Evolutionary conservation across 2,113 vertebrate genomes (phyloP).

Genomic region (Procavia capensis): DNA sequence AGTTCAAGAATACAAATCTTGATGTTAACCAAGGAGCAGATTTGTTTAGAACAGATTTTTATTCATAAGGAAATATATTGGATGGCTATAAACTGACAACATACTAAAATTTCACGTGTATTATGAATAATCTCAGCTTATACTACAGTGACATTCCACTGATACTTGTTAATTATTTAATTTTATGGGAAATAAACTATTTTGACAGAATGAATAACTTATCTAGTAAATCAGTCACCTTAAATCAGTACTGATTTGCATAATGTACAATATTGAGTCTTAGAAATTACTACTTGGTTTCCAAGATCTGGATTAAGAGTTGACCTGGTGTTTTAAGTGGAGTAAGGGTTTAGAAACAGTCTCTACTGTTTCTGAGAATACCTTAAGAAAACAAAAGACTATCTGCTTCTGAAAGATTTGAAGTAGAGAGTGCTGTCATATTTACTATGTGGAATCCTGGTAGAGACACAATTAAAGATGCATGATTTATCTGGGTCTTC

Average conservation of each 20-base stretch:
- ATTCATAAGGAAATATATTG: not conserved
- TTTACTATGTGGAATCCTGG: slow-evolving; percentile 7
- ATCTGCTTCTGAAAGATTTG: not conserved
- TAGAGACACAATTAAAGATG: not conserved
- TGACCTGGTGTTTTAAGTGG: not conserved
- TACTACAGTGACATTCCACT: not conserved
- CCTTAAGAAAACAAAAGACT: not conserved
- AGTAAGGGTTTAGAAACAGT: slow-evolving; percentile 1
- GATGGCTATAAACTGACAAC: not conserved
- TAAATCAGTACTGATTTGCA: not conserved
- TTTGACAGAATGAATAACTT: slow-evolving; percentile 41
- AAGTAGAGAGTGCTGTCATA: not conserved
- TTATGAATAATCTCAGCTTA: not conserved
- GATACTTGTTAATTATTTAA: not conserved
- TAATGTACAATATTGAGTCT: not conserved
- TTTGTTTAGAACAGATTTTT: slow-evolving; percentile 55
- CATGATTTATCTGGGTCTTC: not conserved
- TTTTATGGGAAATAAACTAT: slow-evolving; percentile 34
- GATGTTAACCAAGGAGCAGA: slow-evolving; percentile 32
- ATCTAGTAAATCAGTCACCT: not conserved
- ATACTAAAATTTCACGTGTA: not conserved
- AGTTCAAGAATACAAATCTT: not conserved
- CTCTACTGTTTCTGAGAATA: not conserved
- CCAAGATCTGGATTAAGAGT: not conserved
- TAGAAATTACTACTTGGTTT: slow-evolving; percentile 24